Evolutionary conservation across 2,113 vertebrate species (phyloP), one percentile per base, ranked within the genome.

Genomic region (Andinoacara biseriatus): DNA sequence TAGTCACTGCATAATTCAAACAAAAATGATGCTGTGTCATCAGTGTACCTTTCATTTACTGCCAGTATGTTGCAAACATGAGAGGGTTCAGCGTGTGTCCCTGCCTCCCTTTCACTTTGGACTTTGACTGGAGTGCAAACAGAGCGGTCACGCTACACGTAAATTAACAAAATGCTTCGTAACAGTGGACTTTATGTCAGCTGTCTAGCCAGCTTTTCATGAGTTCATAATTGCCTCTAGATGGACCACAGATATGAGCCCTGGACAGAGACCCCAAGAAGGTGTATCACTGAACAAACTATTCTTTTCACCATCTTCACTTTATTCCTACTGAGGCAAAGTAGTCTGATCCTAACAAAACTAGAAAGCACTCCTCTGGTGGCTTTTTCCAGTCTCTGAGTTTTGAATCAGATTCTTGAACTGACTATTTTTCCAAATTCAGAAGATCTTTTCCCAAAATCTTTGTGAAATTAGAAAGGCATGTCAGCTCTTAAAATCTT

Each of bases 51-150:
- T 62, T 77, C 2, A 87, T 35, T 81, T 58, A 61, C 11, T 46
- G 10, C 76, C 46, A 69, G 74, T 74, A 76, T 9, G 35, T 67
- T 87, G 67, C 59, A 84, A 86, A 85, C 52, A 81, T 56, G 35
- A 57, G 15, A 26, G 67, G 18, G 79, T 58, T 80, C 81, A 89
- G 72, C 38, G 59, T 85, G 76, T 74, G 33, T 22, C 46, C 7
- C 31, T 76, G 58, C 20, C 26, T 76, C 14, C 57, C 61, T 74
- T 78, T 78, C 46, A 79, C 52, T 80, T 74, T 85, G 87, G 87
- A 93, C 91, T 90, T 91, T 90, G 87, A 69, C 78, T 80, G 58
- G 61, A 81, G 52, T 79, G 80, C 62, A 89, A 91, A 88, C 78
- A 93, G 72, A 82, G 26, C 65, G 35, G 18, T 46, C 31, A 24